Conservation (phyloP, 2,113 vertebrate species). For the Candoia aspera region DNA sequence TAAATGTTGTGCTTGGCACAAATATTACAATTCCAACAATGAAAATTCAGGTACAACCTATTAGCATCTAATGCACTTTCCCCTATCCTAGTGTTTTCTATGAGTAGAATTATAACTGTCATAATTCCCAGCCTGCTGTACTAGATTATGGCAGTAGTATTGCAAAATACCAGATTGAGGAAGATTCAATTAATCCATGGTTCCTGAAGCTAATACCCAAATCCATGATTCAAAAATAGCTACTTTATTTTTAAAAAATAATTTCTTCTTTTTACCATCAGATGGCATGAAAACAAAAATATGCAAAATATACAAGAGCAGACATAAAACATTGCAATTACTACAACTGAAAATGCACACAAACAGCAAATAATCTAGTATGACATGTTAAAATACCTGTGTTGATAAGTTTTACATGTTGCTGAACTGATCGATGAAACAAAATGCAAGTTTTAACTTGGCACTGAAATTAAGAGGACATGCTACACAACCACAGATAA, state of each 20-base stretch:
- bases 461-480: background rate
- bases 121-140: background rate
- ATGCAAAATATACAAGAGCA: background rate
- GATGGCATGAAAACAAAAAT: background rate
- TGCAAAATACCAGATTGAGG: background rate
- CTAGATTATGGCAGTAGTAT: background rate
- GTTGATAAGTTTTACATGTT: background rate
- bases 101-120: background rate
- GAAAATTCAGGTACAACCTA: background rate
- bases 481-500: background rate
- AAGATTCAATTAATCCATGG: background rate
- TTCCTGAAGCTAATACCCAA: background rate
- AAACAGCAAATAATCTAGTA: background rate
- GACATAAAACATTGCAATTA: background rate
- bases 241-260: background rate
- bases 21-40: background rate
- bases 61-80: background rate
- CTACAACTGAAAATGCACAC: background rate
- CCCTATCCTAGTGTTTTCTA: background rate
- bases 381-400: background rate
- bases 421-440: background rate
- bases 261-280: background rate
- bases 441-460: background rate
- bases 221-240: background rate
- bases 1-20: background rate